phyloP scores from a whole-genome alignment of 2,888 invertebrate species.

The Elmis aenea region DNA sequence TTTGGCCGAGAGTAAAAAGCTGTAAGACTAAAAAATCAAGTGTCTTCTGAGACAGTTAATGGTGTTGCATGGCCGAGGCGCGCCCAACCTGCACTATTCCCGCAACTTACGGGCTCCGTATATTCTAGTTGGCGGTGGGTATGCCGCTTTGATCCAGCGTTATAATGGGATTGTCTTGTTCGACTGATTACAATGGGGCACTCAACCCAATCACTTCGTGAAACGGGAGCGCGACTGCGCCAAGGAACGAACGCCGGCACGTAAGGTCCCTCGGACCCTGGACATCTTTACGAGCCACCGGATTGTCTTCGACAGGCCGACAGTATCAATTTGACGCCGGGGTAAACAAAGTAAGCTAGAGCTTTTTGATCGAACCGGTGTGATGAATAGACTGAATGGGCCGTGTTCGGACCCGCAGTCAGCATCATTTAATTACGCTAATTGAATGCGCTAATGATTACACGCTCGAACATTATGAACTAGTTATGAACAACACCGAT shows the following conservation, averaged over 20 bases:
- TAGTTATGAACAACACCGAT: no score
- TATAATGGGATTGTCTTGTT: conserved; percentile 48
- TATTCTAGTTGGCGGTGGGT: conserved; percentile 20
- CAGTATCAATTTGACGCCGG: conserved; percentile 14
- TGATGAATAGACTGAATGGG: no score
- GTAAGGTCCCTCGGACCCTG: conserved; percentile 9
- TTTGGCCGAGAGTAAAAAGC: conserved; percentile 35
- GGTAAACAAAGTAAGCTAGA: conserved; percentile 7
- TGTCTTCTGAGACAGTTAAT: conserved; percentile 31
- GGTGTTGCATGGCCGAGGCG: conserved; percentile 18
- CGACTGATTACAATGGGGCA: conserved; percentile 45
- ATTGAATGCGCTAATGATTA: no score
- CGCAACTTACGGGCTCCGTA: conserved; percentile 38
- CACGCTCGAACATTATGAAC: no score
- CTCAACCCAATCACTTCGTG: conserved; percentile 39
- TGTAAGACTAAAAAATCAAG: conserved; percentile 31
- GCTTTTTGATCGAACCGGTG: no score
- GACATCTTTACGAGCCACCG: conserved; percentile 17
- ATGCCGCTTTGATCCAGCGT: conserved; percentile 35
- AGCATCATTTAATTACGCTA: no score
- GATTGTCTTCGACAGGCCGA: conserved; percentile 17
- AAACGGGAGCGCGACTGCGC: conserved; percentile 13
- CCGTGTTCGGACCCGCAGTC: no score
- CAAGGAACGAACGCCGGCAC: conserved; percentile 12
- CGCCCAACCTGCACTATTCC: conserved; percentile 32